Base-by-base conservation (phyloP, 2,888 invertebrate species). In the Tipula lateralis region DNA sequence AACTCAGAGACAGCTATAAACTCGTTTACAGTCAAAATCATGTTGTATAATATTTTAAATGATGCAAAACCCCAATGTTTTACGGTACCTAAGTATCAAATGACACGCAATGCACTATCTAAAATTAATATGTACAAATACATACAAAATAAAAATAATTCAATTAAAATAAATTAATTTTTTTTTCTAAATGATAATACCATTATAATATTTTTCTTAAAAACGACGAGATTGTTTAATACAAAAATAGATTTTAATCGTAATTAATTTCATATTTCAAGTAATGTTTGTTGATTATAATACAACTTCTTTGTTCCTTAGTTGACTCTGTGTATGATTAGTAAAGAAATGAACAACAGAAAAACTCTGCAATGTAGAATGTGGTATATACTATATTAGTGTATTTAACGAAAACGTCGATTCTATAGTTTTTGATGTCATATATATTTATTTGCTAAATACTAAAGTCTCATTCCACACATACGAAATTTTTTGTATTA, bases 191-290 rank as follows among this genome's bases (percentile, higher is more conserved):
- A 66, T 9, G 24, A 66, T 24, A 50, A 50, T 50, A 50, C 0
- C 0, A 39, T 13, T 1, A 50, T 50, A 6, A 16, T 16, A 24
- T 2, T 66, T 19, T 66, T 66, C 24, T 24, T 66, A 66, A 66
- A 66, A 66, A 66, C 2, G 12, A 9, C 12, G 24, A 66, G 24
- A 66, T 66, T 66, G 19, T 13, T 66, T 66, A 24, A 66, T 24
- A 66, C 9, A 12, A 66, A 66, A 66, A 66, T 66, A 66, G 66
- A 66, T 66, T 66, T 66, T 66, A 66, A 66, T 66, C 66, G 66
- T 9, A 66, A 66, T 66, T 66, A 50, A 16, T 50, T 50, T 50
- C 44, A 50, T 50, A 50, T 19, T 66, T 66, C 12, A 4, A 2
- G 16, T 66, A 50, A n/a, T 6, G 19, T 50, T 50, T 50, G 50